Base-by-base conservation (phyloP, 2,888 invertebrate species). In the Torymus aiolomorphi region DNA sequence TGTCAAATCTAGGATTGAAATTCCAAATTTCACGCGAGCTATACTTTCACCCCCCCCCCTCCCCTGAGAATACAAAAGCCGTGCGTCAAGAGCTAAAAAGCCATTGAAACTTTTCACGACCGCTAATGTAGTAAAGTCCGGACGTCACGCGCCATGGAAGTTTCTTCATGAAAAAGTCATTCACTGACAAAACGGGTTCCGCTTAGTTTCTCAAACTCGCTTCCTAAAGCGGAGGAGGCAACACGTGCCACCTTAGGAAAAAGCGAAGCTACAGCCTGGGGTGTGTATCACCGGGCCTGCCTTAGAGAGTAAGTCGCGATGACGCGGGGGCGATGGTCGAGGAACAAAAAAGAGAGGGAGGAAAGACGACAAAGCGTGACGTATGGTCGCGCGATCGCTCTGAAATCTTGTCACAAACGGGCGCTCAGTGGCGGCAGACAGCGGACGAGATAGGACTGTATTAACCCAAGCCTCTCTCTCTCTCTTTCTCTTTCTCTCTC, bases 361-460 rank as follows among this genome's bases (percentile, higher is more conserved):
- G 20, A 66, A 59, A 8, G 42, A 42, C 42, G 42, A 42, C 42
- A 42, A 18, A 20, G 16, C 20, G 42, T 54, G 49, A 24, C 42
- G 42, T 52, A 14, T 18, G 54, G 4, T 76, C 56, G 77, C 81
- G 75, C 82, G 78, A 83, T 84, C 81, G 82, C 82, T 84, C 83
- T 72, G 82, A 84, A 86, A 86, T 86, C 84, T 86, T 83, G 86
- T 85, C 85, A 83, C 83, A 84, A 83, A 83, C 80, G 83, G 42
- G 54, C 84, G 42, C 8, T 42, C 42, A 42, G 42, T 42, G 82
- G 81, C 80, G 78, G 83, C 81, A 83, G 80, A 82, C 20, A 20
- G 20, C 80, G 82, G 77, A 83, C 83, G 83, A 84, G 82, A 85
- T 84, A 82, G 83, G 82, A 84, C 82, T 83, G 84, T 84, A 84